Conservation (phyloP, 2,113 vertebrate species). For the Macroglossus sobrinus region DNA sequence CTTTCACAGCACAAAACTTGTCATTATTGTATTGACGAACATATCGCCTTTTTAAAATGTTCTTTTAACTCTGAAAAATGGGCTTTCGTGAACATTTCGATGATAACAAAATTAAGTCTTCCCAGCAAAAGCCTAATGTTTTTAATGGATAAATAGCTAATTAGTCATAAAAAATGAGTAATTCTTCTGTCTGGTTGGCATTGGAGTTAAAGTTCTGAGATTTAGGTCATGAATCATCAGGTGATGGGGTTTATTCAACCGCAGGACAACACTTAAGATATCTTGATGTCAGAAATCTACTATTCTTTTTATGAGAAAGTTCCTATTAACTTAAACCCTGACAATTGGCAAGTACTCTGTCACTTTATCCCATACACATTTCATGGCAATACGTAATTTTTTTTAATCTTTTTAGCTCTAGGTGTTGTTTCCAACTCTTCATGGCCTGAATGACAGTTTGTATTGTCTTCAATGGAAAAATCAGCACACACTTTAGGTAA, state of each 20-base stretch:
- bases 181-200: neutral
- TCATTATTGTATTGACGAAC: neutral
- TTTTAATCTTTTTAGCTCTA: constrained; percentile 46
- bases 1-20: neutral
- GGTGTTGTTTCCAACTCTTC: constrained; percentile 51
- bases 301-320: constrained; percentile 16
- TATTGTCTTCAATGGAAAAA: constrained; percentile 62
- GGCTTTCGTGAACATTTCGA: neutral
- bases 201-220: neutral
- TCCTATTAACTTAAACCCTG: neutral
- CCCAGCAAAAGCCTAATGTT: neutral
- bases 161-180: constrained; percentile 6
- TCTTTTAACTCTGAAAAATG: neutral
- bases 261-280: neutral
- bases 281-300: neutral
- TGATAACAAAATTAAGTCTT: neutral
- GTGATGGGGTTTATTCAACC: neutral
- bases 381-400: neutral
- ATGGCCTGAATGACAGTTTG: constrained; percentile 46
- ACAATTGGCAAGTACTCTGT: neutral
- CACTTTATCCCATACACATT: neutral
- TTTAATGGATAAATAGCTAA: neutral
- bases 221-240: neutral
- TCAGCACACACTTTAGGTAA: constrained; percentile 44
- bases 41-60: neutral